phyloP scores from a whole-genome alignment of 2,888 invertebrate genomes.

The Anthophora plumipes region DNA sequence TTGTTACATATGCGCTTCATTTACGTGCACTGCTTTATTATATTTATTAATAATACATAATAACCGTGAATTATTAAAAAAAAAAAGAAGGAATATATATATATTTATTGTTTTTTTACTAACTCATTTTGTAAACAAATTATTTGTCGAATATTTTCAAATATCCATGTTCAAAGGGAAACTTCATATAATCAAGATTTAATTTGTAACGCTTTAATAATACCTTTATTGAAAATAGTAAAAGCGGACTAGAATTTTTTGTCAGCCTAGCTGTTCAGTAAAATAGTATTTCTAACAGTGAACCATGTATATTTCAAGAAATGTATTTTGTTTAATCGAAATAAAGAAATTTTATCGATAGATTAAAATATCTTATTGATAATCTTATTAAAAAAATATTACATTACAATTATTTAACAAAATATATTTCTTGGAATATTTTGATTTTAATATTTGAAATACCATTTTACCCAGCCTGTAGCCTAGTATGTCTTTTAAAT shows the following conservation, averaged over 20 bases:
- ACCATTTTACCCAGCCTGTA: slow-evolving; percentile 22
- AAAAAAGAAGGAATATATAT: slow-evolving; percentile 4
- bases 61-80: slow-evolving; percentile 14
- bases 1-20: slow-evolving; percentile 29
- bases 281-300: slow-evolving; percentile 34
- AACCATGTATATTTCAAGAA: slow-evolving; percentile 27
- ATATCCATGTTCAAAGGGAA: slow-evolving; percentile 10
- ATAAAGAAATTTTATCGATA: not conserved
- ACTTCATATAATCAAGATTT: slow-evolving; percentile 22
- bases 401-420: slow-evolving; percentile 1
- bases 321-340: slow-evolving; percentile 21
- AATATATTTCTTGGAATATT: slow-evolving; percentile 34
- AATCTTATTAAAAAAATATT: slow-evolving; percentile 4
- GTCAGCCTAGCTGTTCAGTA: slow-evolving; percentile 37
- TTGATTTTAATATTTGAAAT: slow-evolving; percentile 19
- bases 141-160: slow-evolving; percentile 21
- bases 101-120: slow-evolving; percentile 31
- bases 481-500: slow-evolving; percentile 35
- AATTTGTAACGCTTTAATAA: slow-evolving; percentile 12
- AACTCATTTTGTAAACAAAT: slow-evolving; percentile 29
- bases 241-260: slow-evolving; percentile 25
- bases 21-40: slow-evolving; percentile 27
- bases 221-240: slow-evolving; percentile 8
- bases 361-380: not conserved
- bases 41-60: slow-evolving; percentile 32